Evolutionary conservation across 2,888 invertebrate species (phyloP), one percentile per base, ranked within the genome.

Genomic region (Baccha elongata): DNA sequence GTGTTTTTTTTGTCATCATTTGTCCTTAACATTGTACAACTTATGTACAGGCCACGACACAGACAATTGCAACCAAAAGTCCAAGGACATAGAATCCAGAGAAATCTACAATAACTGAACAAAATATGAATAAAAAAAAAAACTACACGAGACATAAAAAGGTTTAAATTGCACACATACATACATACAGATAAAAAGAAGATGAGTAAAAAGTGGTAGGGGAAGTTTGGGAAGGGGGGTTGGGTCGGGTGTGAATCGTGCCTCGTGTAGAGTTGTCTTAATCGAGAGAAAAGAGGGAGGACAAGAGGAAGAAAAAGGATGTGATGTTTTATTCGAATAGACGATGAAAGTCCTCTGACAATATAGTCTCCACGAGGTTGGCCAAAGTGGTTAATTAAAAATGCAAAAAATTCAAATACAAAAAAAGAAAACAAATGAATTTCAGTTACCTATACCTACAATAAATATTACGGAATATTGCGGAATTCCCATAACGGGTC

Each of bases 371-470:
- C 44, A 26, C 29, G 48, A 26, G 17, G 42, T n/a, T 58, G 69
- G 44, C 3, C 65, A 81, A 65, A 81, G 75, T 65, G 75, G 50
- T 60, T 75, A 75, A 81, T 81, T 75, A 75, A 71, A 81, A 81
- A 52, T 71, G 55, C 52, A 62, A 72, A 15, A 23, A 29, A 26
- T n/a, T n/a, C n/a, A 29, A 11, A 13, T 65, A 52, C 6, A n/a
- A 35, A 13, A 46, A 17, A 69, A 60, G 19, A n/a, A n/a, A n/a
- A n/a, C n/a, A n/a, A n/a, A n/a, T n/a, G n/a, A n/a, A n/a, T n/a
- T n/a, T n/a, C n/a, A n/a, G n/a, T n/a, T 40, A 42, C 19, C 8
- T 1, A 37, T 8, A 37, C 10, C 7, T 3, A 44, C 44, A 69
- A 69, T 35, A 42, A 67, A 52, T 58, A 46, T 10, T 21, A 44